Evolutionary conservation across 2,113 vertebrate species (phyloP).

Genomic region (Cyprinodon variegatus): DNA sequence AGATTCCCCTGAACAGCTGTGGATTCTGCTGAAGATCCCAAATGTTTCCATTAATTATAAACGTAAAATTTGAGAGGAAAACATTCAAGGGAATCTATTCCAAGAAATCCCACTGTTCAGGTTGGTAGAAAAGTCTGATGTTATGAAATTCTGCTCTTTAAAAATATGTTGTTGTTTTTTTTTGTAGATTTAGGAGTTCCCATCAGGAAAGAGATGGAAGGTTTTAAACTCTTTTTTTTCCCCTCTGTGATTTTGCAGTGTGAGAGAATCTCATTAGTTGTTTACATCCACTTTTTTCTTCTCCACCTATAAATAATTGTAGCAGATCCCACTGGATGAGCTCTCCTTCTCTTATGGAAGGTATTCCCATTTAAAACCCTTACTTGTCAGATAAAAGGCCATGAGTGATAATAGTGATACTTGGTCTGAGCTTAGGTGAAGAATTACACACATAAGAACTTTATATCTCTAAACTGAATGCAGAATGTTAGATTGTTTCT

Average conservation of each 20-base stretch:
- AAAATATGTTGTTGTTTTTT: neutral
- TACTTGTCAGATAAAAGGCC: constrained; percentile 56
- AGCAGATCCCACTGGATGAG: constrained; percentile 2
- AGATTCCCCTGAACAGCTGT: neutral
- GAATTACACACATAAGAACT: constrained; percentile 50
- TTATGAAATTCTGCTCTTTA: neutral
- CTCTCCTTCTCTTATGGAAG: constrained; percentile 16
- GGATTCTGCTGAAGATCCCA: neutral
- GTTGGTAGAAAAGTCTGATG: neutral
- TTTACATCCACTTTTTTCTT: constrained; percentile 43
- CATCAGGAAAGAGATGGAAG: neutral
- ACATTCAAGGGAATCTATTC: neutral
- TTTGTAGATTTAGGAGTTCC: neutral
- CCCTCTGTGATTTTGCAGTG: neutral
- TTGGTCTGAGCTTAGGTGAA: constrained; percentile 61
- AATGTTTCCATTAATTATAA: constrained; percentile 5
- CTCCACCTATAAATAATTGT: constrained; percentile 55
- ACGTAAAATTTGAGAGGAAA: constrained; percentile 19
- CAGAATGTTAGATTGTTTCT: neutral
- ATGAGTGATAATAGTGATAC: constrained; percentile 69
- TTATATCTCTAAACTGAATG: constrained; percentile 15
- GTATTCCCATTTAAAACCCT: constrained; percentile 69
- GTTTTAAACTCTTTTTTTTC: neutral
- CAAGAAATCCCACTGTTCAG: constrained; percentile 13
- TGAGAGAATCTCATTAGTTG: constrained; percentile 50